phyloP scores from a whole-genome alignment of 2,888 invertebrate genomes.

The Amphipyra berbera region DNA sequence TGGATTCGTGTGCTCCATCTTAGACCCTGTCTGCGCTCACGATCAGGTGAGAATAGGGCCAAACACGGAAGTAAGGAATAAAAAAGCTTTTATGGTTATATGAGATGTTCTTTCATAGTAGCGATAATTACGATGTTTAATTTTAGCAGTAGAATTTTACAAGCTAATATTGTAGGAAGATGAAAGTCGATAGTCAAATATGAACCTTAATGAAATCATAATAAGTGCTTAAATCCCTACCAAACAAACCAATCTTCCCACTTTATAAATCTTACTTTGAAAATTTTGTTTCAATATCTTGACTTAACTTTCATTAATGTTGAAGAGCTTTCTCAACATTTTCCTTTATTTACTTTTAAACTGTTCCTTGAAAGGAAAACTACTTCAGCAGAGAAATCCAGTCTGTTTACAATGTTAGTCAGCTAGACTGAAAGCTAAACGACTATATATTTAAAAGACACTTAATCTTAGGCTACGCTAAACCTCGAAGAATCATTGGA shows the following conservation, averaged over 20 bases:
- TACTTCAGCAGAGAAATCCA: slow-evolving; percentile 1
- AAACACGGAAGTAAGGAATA: too few species aligned
- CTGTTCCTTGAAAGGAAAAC: neutral
- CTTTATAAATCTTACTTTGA: neutral
- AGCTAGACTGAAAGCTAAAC: neutral
- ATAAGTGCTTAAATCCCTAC: too few species aligned
- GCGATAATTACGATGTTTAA: too few species aligned
- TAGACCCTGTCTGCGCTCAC: too few species aligned
- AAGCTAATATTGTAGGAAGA: too few species aligned
- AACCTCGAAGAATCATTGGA: neutral
- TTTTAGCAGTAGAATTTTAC: too few species aligned
- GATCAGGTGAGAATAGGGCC: too few species aligned
- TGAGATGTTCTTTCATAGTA: too few species aligned
- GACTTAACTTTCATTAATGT: slow-evolving; percentile 2
- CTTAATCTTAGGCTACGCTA: slow-evolving; percentile 8
- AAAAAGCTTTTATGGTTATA: too few species aligned
- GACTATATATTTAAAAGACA: slow-evolving; percentile 4
- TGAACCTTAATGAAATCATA: too few species aligned
- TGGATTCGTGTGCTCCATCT: too few species aligned
- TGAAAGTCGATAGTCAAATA: too few species aligned
- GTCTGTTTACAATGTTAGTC: slow-evolving; percentile 7
- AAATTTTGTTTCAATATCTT: neutral
- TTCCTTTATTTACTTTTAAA: slow-evolving; percentile 1
- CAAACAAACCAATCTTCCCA: neutral
- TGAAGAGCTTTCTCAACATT: neutral